Evolutionary conservation across 2,888 invertebrate species (phyloP).

Genomic region (Clanis bilineata): DNA sequence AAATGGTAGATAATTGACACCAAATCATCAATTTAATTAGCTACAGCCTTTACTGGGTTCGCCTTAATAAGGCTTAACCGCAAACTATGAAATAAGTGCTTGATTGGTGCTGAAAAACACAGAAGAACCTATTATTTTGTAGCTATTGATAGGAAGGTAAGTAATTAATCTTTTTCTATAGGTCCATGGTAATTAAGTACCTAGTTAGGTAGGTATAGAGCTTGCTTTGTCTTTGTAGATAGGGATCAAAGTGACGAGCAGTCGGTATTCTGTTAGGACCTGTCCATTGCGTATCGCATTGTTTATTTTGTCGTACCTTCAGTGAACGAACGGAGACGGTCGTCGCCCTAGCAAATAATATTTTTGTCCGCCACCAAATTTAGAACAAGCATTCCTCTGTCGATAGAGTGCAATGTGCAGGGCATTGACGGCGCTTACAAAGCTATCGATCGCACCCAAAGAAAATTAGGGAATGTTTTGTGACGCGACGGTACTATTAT

Average conservation of each 20-base stretch:
- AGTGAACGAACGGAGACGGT: constrained; percentile 48
- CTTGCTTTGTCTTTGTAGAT: not conserved
- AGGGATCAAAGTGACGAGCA: not conserved
- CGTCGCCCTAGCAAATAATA: constrained; percentile 62
- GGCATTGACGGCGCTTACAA: constrained; percentile 16
- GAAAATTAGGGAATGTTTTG: constrained; percentile 41
- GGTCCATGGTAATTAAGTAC: no score
- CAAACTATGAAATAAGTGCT: no score
- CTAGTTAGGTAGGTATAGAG: no score
- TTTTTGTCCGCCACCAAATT: constrained; percentile 58
- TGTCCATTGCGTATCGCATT: constrained; percentile 36
- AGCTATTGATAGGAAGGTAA: no score
- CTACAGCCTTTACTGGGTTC: no score
- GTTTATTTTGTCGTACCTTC: constrained; percentile 49
- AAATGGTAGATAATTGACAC: no score
- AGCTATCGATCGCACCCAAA: constrained; percentile 30
- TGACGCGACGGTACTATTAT: constrained; percentile 39
- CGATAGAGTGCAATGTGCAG: not conserved
- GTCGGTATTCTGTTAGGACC: constrained; percentile 30
- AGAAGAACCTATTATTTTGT: no score
- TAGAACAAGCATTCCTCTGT: constrained; percentile 47
- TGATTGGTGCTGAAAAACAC: no score
- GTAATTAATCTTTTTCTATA: no score
- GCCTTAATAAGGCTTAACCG: no score
- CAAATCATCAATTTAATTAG: no score